These are phyloP conservation scores for Campoletis sonorensis DNA, from an alignment of 1,140 invertebrate genomes.

Conservation along the genomic window DNA sequence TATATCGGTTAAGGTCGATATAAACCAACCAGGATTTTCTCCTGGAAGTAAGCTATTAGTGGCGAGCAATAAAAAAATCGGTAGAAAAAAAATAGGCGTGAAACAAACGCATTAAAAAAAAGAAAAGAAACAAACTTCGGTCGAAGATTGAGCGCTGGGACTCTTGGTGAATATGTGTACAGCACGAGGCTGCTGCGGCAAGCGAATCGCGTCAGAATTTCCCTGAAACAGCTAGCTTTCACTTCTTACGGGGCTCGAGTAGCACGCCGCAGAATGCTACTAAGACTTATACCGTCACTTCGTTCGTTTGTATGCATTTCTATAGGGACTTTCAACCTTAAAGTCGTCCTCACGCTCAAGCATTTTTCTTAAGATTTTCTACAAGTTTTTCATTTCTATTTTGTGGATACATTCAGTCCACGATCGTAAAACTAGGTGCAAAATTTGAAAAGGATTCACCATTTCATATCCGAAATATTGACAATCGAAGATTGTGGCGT, in stretches of 20 bases:
- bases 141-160: neutral
- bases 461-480: no score
- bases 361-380: no score
- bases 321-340: neutral
- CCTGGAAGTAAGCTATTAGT: no score
- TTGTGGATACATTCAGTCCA: no score
- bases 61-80: no score
- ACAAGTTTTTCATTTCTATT: no score
- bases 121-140: neutral
- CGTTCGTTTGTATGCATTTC: slow-evolving; percentile 9
- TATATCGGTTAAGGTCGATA: no score
- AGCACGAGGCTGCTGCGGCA: slow-evolving; percentile 38
- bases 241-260: slow-evolving; percentile 60
- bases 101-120: neutral
- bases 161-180: slow-evolving; percentile 5
- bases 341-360: neutral
- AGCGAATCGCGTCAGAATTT: slow-evolving; percentile 67
- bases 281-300: slow-evolving; percentile 5
- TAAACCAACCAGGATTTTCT: no score
- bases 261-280: slow-evolving; percentile 39
- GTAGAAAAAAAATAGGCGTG: neutral
- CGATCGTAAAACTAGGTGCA: no score
- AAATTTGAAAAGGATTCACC: no score
- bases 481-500: no score
- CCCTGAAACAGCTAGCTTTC: slow-evolving; percentile 72